Conservation (phyloP, 2,113 vertebrate genomes). For the Psilopogon haemacephalus region DNA sequence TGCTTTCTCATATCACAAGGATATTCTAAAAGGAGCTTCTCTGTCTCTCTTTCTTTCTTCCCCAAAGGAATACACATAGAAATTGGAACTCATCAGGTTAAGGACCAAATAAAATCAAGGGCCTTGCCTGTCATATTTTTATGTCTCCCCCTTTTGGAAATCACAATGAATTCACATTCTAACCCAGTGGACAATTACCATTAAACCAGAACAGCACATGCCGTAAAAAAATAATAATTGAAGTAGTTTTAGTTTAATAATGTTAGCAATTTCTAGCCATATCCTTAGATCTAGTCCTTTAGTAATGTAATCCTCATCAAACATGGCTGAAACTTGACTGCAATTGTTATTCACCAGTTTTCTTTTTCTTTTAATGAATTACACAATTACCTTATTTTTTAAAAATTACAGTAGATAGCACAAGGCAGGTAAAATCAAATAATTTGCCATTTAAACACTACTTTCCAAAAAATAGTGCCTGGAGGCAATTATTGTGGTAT, state of each 20-base stretch:
- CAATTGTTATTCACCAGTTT: background rate
- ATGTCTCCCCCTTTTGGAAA: conserved; percentile 25
- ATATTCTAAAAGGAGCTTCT: conserved; percentile 26
- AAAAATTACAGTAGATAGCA: background rate
- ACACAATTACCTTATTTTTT: background rate
- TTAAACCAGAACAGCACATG: background rate
- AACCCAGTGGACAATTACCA: background rate
- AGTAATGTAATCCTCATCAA: background rate
- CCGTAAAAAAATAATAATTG: background rate
- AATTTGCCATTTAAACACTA: conserved; percentile 17
- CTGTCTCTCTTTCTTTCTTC: background rate
- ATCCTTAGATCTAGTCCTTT: background rate
- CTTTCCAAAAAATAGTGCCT: background rate
- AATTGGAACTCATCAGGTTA: conserved; percentile 42
- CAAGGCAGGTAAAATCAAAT: background rate
- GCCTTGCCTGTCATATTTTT: background rate
- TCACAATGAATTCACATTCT: conserved; percentile 41
- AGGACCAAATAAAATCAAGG: conserved; percentile 21
- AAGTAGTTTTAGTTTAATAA: background rate
- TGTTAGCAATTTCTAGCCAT: background rate
- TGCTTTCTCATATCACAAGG: conserved; percentile 20
- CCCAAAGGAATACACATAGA: background rate
- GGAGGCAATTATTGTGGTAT: background rate
- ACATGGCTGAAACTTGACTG: background rate
- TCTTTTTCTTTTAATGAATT: conserved; percentile 1